phyloP scores from a whole-genome alignment of 1,140 invertebrate genomes.

The Papilio helenus region DNA sequence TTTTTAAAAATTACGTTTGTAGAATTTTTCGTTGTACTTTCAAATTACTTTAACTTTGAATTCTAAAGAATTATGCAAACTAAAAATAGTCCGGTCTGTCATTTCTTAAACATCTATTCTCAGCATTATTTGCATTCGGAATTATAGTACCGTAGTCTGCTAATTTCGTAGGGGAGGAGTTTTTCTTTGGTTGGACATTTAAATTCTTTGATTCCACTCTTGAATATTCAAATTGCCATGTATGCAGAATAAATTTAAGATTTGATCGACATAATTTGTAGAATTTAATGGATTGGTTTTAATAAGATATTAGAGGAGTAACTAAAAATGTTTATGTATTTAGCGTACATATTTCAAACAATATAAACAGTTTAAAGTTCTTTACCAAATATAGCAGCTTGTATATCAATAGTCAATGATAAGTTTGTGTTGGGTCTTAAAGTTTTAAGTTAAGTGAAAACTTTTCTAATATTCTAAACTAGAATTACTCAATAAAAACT shows the following conservation, averaged over 20 bases:
- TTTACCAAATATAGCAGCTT: background rate
- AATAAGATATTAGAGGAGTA: background rate
- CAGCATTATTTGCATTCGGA: conserved; percentile 18
- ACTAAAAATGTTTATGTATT: background rate
- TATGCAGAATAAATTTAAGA: background rate
- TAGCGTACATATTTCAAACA: background rate
- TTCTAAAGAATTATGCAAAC: background rate
- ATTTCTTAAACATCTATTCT: conserved; percentile 2
- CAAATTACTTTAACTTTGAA: background rate
- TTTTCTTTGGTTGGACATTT: conserved; percentile 19
- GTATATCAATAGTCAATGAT: background rate
- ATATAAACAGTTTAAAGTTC: background rate
- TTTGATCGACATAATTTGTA: background rate
- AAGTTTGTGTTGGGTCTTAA: background rate
- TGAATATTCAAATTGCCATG: background rate
- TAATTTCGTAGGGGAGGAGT: conserved; percentile 26
- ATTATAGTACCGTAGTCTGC: conserved; percentile 27
- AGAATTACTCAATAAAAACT: conserved; percentile 15
- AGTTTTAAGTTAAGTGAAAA: background rate
- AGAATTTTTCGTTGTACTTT: background rate
- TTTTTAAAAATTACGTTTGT: background rate
- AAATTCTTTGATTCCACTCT: conserved; percentile 5
- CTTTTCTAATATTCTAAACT: conserved; percentile 14
- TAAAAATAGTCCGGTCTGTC: conserved; percentile 1
- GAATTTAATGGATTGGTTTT: background rate